Evolutionary conservation across 2,113 vertebrate species (phyloP), one percentile per base, ranked within the genome.

Genomic region (Perca flavescens): DNA sequence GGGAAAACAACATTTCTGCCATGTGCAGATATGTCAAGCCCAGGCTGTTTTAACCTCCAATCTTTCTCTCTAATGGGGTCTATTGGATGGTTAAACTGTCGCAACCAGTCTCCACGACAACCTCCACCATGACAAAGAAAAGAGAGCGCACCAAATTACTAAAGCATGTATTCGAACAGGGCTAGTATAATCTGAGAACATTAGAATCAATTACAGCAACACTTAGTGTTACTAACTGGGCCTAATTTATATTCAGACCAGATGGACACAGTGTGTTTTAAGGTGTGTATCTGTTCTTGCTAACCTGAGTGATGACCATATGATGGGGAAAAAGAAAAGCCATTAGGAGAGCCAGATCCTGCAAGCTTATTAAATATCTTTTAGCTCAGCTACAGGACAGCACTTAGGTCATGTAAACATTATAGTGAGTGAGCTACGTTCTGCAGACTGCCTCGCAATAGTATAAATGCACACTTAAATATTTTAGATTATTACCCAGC

Each of bases 151-250:
- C 17, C 19, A 69, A 81, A 84, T 84, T 76, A 79, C 56, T 54
- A 47, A 67, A 16, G 31, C 80, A 60, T 47, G 62, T 43, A 50
- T 80, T 71, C 49, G 74, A 68, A 67, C 7, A 0, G 9, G 21
- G 21, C 34, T 6, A 3, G 34, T 28, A 54, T 63, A 64, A 86
- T 79, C n/a, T 77, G 67, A 77, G 80, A 86, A 79, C 80, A 84
- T 60, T 71, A 74, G 74, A 66, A 79, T 73, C 70, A 76, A 86
- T 86, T 74, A 66, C 19, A 62, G 11, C 50, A n/a, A 70, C 80
- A 78, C 40, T 25, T 21, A 79, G 71, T 40, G 17, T 76, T 76
- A 22, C 36, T 77, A 22, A 3, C 47, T 22, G n/a, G 5, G 60
- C 2, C 52, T 28, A 0, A 74, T 83, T 82, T n/a, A 73, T 64